Conservation (phyloP, 2,113 vertebrate genomes). For the Carassius auratus region DNA sequence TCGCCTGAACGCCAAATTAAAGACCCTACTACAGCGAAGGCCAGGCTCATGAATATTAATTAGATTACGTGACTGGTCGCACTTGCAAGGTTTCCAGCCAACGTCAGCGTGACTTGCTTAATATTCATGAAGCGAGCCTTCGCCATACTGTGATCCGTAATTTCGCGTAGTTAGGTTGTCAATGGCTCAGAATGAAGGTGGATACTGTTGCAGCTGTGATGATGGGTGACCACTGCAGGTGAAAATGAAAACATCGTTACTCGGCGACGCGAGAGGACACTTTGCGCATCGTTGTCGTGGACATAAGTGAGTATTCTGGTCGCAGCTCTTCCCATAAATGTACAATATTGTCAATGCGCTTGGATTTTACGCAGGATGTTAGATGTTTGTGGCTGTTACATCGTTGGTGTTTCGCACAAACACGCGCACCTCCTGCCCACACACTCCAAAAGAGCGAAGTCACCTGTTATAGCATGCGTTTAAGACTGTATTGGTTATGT, state of each 20-base stretch:
- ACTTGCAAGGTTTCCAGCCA: not conserved
- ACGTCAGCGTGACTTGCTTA: not conserved
- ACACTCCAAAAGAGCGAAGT: constrained; percentile 15
- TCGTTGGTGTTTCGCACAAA: constrained; percentile 34
- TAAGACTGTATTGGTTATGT: not conserved
- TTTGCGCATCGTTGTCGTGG: constrained; percentile 49
- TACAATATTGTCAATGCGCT: constrained; percentile 54
- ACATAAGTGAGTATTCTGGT: constrained; percentile 63
- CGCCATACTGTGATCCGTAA: constrained; percentile 14
- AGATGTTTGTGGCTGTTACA: constrained; percentile 12
- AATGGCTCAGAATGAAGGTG: constrained; percentile 54
- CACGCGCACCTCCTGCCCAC: constrained; percentile 32
- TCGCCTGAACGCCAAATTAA: not conserved
- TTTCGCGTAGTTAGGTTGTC: constrained; percentile 50
- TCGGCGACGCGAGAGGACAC: constrained; percentile 62
- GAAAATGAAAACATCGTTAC: constrained; percentile 62
- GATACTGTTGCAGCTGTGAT: constrained; percentile 67
- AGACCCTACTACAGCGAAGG: constrained; percentile 13
- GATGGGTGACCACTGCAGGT: constrained; percentile 64
- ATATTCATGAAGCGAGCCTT: constrained; percentile 23
- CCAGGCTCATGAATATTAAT: constrained; percentile 13
- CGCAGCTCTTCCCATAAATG: not conserved
- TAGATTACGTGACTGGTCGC: not conserved
- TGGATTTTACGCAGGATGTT: constrained; percentile 52
- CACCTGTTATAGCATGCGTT: constrained; percentile 25